A percentile compares a stretch with the other conserved stretches of the same genome.
These are phyloP conservation scores for western clawed frog (Xenopus tropicalis) DNA, from an alignment of 2,113 vertebrate species.

Conservation along the genomic window DNA sequence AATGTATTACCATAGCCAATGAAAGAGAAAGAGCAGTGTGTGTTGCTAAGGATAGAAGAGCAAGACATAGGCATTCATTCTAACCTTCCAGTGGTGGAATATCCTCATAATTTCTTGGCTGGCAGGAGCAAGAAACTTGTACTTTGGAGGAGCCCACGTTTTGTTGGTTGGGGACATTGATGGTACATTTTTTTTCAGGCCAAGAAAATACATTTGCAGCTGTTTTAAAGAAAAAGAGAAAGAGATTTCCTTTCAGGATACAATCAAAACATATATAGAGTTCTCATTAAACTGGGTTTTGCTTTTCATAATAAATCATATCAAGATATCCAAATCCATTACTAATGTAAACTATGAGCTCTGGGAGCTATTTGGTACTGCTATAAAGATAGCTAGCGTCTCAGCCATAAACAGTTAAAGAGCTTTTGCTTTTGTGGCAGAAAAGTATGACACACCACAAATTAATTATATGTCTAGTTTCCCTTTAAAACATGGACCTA, in stretches of 20 bases:
- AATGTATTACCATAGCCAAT: no score
- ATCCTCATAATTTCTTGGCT: conserved; percentile 61
- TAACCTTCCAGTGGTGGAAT: conserved; percentile 67
- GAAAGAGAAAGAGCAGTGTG: no score
- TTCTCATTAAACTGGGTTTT: no score
- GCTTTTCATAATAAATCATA: background rate
- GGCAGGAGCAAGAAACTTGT: conserved; percentile 50
- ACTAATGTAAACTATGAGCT: no score
- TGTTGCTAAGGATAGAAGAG: no score
- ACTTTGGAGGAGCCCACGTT: conserved; percentile 58
- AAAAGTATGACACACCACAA: no score
- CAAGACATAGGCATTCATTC: background rate
- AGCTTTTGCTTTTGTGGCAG: no score
- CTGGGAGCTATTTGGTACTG: background rate
- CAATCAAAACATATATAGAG: background rate
- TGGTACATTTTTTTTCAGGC: conserved; percentile 57
- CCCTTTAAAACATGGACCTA: no score
- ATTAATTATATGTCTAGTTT: no score
- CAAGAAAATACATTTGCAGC: conserved; percentile 61
- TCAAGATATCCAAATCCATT: no score
- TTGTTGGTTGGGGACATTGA: conserved; percentile 50
- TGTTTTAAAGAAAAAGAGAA: conserved; percentile 33
- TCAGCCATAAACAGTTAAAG: background rate
- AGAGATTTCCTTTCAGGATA: background rate
- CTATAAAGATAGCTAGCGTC: background rate